Percentiles rank a stretch among this genome's conserved stretches.
phyloP scores from a whole-genome alignment of 2,113 vertebrate genomes.

The Myiopsitta monachus region DNA sequence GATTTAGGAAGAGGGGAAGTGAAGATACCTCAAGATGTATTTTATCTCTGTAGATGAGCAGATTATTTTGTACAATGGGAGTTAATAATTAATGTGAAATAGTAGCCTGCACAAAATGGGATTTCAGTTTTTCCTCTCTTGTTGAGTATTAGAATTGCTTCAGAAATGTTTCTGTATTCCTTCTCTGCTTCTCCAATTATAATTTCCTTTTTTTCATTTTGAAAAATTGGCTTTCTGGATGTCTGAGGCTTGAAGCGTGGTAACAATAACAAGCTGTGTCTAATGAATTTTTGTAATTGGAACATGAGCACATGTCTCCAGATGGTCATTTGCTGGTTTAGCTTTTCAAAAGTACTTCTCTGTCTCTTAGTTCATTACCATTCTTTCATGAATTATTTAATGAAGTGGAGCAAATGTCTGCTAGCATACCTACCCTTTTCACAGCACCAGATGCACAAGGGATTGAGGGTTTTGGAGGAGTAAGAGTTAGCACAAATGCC shows the following conservation, averaged over 20 bases:
- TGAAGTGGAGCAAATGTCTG: background rate
- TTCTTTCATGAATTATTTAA: background rate
- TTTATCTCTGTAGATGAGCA: background rate
- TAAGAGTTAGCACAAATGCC: background rate
- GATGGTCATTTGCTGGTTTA: background rate
- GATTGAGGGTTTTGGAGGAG: background rate
- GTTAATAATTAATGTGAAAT: background rate
- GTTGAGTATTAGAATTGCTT: background rate
- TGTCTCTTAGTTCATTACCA: background rate
- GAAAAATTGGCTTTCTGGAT: background rate
- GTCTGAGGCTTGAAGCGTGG: background rate
- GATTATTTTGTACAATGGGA: background rate
- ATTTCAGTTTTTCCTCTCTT: background rate
- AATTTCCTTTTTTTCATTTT: background rate
- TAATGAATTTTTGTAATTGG: background rate
- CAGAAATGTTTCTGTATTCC: background rate
- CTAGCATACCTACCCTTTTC: background rate
- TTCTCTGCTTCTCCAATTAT: rapidly evolving
- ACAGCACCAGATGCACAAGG: background rate
- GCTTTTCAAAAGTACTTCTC: background rate
- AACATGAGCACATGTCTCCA: background rate
- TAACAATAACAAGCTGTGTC: background rate
- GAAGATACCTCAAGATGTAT: background rate
- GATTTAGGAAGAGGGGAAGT: background rate
- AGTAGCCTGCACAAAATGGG: background rate